phyloP scores from a whole-genome alignment of 2,888 invertebrate species.

The Oxytorus armatus region DNA sequence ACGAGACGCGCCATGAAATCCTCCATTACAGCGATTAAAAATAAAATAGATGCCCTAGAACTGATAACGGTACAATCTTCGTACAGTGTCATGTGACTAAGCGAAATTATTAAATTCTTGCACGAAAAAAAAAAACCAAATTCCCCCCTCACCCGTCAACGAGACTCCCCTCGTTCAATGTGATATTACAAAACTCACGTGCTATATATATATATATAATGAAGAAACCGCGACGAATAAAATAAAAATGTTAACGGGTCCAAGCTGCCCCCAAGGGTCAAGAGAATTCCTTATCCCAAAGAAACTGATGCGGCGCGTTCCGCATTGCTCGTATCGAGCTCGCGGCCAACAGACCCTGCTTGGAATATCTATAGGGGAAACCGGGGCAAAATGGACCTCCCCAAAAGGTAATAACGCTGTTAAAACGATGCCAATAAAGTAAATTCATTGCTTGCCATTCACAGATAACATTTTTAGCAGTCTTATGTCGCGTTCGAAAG shows the following conservation, averaged over 20 bases:
- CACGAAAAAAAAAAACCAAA: conserved; percentile 41
- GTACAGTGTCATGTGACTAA: conserved; percentile 7
- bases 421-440: too few species aligned
- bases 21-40: background rate
- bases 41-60: conserved; percentile 28
- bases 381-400: too few species aligned
- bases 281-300: conserved; percentile 55
- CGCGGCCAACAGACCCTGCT: conserved; percentile 13
- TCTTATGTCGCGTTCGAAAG: too few species aligned
- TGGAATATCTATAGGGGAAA: too few species aligned
- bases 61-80: conserved; percentile 24
- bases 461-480: too few species aligned
- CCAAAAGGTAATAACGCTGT: too few species aligned
- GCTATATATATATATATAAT: conserved; percentile 13
- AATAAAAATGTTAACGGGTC: conserved; percentile 51
- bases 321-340: conserved; percentile 54
- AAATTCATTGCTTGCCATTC: too few species aligned
- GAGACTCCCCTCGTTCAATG: conserved; percentile 14
- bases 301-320: conserved; percentile 53
- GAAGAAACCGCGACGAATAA: conserved; percentile 46
- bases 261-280: conserved; percentile 54
- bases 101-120: conserved; percentile 35
- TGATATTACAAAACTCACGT: conserved; percentile 36
- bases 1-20: background rate
- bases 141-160: background rate